A percentile compares a stretch with the other conserved stretches of the same genome.
These are phyloP conservation scores for Plagiodera versicolora DNA, from an alignment of 2,888 invertebrate species.

Conservation along the genomic window DNA sequence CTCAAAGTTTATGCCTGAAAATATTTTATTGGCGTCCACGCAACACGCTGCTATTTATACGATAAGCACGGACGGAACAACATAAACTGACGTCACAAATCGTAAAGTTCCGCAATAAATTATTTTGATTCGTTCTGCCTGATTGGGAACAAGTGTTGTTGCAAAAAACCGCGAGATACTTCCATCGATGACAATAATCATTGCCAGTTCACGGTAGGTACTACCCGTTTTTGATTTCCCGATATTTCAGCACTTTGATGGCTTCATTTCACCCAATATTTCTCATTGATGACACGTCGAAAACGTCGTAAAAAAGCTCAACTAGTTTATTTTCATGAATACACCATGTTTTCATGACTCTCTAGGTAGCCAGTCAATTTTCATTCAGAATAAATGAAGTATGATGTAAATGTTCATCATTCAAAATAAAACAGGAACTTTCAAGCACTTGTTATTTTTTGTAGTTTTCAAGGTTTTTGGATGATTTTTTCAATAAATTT, in stretches of 20 bases:
- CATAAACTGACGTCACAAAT: conserved; percentile 50
- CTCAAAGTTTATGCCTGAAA: conserved; percentile 40
- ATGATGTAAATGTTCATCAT: too few species aligned
- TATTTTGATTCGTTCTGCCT: conserved; percentile 50
- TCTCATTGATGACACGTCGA: too few species aligned
- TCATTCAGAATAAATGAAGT: too few species aligned
- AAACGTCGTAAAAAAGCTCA: too few species aligned
- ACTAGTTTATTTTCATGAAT: too few species aligned
- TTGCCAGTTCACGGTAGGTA: conserved; percentile 3
- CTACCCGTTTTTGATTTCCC: background rate
- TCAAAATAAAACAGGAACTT: too few species aligned
- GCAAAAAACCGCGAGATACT: conserved; percentile 28
- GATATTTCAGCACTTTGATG: background rate
- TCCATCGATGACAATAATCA: conserved; percentile 21
- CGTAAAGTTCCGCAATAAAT: conserved; percentile 50
- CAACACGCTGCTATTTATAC: conserved; percentile 44
- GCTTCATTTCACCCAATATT: background rate
- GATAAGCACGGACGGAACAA: conserved; percentile 45
- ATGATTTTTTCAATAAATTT: too few species aligned
- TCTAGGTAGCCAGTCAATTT: too few species aligned
- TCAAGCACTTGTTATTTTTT: too few species aligned
- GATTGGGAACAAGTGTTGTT: conserved; percentile 45
- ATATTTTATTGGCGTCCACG: conserved; percentile 41
- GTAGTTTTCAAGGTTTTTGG: too few species aligned
- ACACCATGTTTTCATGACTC: too few species aligned